Conservation (phyloP, 2,888 invertebrate genomes). For the Acanthococcus lagerstroemiae region DNA sequence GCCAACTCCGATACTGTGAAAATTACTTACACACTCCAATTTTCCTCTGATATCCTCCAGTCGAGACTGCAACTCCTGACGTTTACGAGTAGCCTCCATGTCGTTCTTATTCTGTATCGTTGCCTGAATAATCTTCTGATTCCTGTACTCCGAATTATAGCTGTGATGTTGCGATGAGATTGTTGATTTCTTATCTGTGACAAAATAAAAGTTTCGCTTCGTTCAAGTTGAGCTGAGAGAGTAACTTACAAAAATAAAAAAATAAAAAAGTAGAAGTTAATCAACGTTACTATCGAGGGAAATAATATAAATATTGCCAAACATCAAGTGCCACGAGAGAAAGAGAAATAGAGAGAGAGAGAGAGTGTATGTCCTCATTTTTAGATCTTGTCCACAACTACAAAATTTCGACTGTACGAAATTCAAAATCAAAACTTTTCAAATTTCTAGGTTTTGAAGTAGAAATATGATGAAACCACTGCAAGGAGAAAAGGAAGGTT, state of each 20-base stretch:
- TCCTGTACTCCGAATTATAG: slow-evolving; percentile 40
- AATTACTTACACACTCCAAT: slow-evolving; percentile 68
- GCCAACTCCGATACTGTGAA: not conserved
- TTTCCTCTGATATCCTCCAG: slow-evolving; percentile 76
- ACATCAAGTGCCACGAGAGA: no score
- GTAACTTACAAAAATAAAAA: not conserved
- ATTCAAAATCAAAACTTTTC: no score
- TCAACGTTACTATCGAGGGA: slow-evolving; percentile 36
- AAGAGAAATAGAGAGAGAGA: not conserved
- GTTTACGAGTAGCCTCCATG: slow-evolving; percentile 53
- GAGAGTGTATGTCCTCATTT: no score
- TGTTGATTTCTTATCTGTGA: slow-evolving; percentile 37
- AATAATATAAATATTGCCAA: not conserved
- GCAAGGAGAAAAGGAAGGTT: no score
- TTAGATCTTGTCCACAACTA: no score
- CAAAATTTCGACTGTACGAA: no score
- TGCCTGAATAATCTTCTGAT: slow-evolving; percentile 48
- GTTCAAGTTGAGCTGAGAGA: not conserved
- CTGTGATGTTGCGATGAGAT: slow-evolving; percentile 44
- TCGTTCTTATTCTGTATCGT: slow-evolving; percentile 50
- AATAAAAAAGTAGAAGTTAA: slow-evolving; percentile 35
- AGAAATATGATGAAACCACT: no score
- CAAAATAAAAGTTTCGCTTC: not conserved
- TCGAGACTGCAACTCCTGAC: slow-evolving; percentile 71
- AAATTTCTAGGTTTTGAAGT: no score